A percentile compares a stretch with the other conserved stretches of the same genome.
phyloP scores from a whole-genome alignment of 2,113 vertebrate species.

The Scartelaos histophorus region DNA sequence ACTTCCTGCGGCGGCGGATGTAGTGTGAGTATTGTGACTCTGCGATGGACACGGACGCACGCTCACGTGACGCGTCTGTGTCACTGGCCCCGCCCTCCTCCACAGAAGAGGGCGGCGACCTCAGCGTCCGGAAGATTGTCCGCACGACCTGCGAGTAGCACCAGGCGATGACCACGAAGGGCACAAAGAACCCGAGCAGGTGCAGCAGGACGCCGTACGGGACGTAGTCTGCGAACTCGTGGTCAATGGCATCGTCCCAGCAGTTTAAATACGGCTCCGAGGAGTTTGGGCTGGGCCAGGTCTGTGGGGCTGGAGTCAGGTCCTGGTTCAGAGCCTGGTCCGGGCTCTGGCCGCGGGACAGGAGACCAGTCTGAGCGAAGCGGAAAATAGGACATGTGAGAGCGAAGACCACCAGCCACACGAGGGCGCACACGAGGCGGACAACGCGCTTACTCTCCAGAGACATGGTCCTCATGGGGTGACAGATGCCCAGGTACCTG shows the following conservation, averaged over 20 bases:
- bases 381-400: conserved; percentile 82
- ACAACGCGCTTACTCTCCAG: conserved; percentile 79
- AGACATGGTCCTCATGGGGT: conserved; percentile 80
- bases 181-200: conserved; percentile 79
- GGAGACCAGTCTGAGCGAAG: conserved; percentile 77
- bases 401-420: conserved; percentile 80
- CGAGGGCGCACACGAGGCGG: conserved; percentile 75
- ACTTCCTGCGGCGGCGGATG: conserved; percentile 76
- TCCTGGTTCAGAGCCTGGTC: neutral
- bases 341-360: conserved; percentile 18
- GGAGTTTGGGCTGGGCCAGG: conserved; percentile 17
- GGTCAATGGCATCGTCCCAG: conserved; percentile 82
- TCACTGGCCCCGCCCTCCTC: conserved; percentile 29
- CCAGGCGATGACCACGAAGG: conserved; percentile 82
- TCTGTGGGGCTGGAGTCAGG: neutral
- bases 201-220: conserved; percentile 82
- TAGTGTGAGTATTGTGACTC: conserved; percentile 75
- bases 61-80: conserved; percentile 25
- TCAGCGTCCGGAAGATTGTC: conserved; percentile 77
- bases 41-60: conserved; percentile 64
- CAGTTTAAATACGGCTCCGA: conserved; percentile 72
- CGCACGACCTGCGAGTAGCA: conserved; percentile 79
- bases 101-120: conserved; percentile 63
- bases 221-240: conserved; percentile 79
- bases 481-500: conserved; percentile 82